Conservation (phyloP, 2,888 invertebrate genomes). For the Anticlea derivata region DNA sequence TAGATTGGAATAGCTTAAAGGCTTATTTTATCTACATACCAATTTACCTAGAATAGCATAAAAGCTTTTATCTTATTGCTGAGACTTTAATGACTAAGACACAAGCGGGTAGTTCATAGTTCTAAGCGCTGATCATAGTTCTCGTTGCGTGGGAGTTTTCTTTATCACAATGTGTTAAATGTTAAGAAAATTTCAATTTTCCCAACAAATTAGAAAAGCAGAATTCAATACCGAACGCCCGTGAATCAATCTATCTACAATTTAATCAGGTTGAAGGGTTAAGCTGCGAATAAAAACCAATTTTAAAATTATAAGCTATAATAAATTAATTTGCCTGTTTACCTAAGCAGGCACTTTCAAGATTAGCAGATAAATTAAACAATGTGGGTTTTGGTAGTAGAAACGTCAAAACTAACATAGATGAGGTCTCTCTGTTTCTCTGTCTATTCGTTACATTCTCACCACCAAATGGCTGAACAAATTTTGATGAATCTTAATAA, state of each 20-base stretch:
- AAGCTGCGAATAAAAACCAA: constrained; percentile 7
- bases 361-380: constrained; percentile 5
- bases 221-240: not conserved
- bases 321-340: constrained; percentile 5
- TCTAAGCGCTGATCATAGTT: no score
- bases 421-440: no score
- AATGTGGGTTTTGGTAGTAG: not conserved
- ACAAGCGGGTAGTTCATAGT: no score
- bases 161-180: not conserved
- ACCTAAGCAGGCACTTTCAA: not conserved
- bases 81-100: no score
- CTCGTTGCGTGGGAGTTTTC: no score
- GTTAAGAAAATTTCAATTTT: not conserved
- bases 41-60: no score
- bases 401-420: not conserved
- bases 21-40: no score
- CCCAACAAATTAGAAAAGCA: not conserved
- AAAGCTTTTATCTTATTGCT: no score
- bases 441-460: no score
- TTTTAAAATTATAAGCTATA: constrained; percentile 6
- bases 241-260: constrained; percentile 28
- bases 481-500: no score
- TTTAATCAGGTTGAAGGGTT: not conserved
- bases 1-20: no score
- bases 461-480: no score